Conservation (phyloP, 2,797 vertebrate species). For the Malurus splendens region DNA sequence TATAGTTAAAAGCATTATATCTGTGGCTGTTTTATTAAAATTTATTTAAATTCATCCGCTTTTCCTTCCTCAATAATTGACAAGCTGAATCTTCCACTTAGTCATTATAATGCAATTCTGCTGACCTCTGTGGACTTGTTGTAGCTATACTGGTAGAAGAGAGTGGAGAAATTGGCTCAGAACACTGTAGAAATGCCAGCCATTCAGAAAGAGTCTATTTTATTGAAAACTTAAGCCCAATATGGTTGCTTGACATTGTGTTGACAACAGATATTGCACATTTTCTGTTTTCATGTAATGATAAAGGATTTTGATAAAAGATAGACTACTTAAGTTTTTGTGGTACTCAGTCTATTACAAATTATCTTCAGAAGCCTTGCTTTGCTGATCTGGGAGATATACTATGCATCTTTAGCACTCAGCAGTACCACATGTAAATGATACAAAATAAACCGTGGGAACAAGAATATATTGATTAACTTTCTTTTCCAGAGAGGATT, state of each 20-base stretch:
- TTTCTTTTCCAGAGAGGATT: neutral
- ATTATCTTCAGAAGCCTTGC: neutral
- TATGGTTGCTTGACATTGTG: slow-evolving; percentile 58
- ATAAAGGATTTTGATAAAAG: slow-evolving; percentile 22
- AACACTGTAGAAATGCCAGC: slow-evolving; percentile 45
- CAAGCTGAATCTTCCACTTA: slow-evolving; percentile 24
- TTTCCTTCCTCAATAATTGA: slow-evolving; percentile 20
- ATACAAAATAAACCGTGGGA: neutral
- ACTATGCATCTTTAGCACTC: neutral
- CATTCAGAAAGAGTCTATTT: slow-evolving; percentile 28
- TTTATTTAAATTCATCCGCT: neutral
- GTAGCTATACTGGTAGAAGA: slow-evolving; percentile 14
- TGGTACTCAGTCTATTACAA: neutral
- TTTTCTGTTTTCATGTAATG: slow-evolving; percentile 47
- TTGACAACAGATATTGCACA: slow-evolving; percentile 60
- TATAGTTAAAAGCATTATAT: neutral
- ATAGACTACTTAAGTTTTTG: neutral
- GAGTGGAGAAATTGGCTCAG: slow-evolving; percentile 39
- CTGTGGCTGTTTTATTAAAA: neutral
- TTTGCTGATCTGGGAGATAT: neutral
- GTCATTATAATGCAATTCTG: slow-evolving; percentile 13
- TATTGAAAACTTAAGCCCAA: slow-evolving; percentile 43
- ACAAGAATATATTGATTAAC: neutral
- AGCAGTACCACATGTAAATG: neutral
- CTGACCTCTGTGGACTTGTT: slow-evolving; percentile 44